Evolutionary conservation across 2,113 vertebrate species (phyloP), one percentile per base, ranked within the genome.

Genomic region (Pristiophorus japonicus): DNA sequence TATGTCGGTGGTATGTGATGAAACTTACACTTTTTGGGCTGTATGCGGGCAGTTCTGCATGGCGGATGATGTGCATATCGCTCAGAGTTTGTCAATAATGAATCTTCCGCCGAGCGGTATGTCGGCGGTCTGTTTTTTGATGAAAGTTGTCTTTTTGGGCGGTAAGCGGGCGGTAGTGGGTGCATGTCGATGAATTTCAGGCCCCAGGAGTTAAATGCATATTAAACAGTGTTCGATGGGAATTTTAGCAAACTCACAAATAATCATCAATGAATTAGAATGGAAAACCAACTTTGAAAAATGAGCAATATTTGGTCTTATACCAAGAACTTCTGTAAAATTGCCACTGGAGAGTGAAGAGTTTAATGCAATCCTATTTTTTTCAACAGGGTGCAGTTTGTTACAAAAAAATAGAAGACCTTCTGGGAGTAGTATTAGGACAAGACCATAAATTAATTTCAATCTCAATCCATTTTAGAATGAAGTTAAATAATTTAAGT

Each of bases 371-470:
- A 47, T 70, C 42, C 65, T 90, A 59, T 90, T 14, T 73, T 94
- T 94, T 94, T 94, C 4, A 70, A 70, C 38, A 94, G 65, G 93
- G 93, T 94, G 66, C 27, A 67, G 42, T 51, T 51, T 94, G 93
- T 94, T 73, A 70, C 42, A 30, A 51, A 94, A 94, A 94, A 70
- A 73, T 18, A 45, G 27, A 20, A 93, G 18, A 94, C 27, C 66
- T 34, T 47, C 93, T 94, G 93, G 45, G 93, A 70, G 93, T 73
- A 70, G 45, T 67, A 51, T 70, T 70, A 94, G 45, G 42, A 73
- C 51, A 70, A 94, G 93, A 73, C 51, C 93, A 73, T 70, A 94
- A 94, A 94, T 94, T 94, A 94, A 70, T 51, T 94, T 94, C 93
- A 94, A 94, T 94, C 42, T 34, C 66, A 51, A 24, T 94, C 93